Base-by-base conservation (phyloP, 2,888 invertebrate species). In the Pteria penguin region DNA sequence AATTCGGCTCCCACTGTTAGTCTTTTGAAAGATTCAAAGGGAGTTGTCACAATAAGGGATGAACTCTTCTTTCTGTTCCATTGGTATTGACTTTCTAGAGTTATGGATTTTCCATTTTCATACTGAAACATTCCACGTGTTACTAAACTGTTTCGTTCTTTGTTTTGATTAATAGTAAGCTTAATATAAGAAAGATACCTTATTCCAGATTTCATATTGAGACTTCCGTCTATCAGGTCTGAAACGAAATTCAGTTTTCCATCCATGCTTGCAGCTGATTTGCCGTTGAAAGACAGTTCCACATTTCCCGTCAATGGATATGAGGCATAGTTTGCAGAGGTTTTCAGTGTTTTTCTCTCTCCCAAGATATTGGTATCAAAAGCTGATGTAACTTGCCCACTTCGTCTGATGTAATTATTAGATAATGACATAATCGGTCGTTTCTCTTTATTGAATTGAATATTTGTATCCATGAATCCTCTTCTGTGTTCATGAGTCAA, bases 401-500 rank as follows among this genome's bases (percentile, higher is more conserved):
- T 63, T 2, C 75, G 54, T 29, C 75, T 66, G 4, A 68, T 62
- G 72, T 82, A 87, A 54, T 82, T 80, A 11, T 79, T 71, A 5
- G 68, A 67, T 5, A 77, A 70, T 45, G 82, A 78, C 1, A 76
- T 71, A 3, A 79, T 54, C 2, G 63, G 72, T n/a, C 67, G 68
- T 32, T 82, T 76, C 52, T 82, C 75, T 5, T 72, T 75, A 11
- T 72, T 63, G 4, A 82, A 5, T 4, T 62, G 78, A 1, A 82
- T 32, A 2, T 65, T 63, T 52, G 78, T 79, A 24, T 75, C 78
- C 57, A 87, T 75, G 4, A 80, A 66, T 29, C 85, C 82, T n/a
- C 24, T 57, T 14, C 76, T 77, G 69, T 82, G 78, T 58, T 82
- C 80, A 74, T 88, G 87, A 22, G 81, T 76, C 5, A 87, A 26